Percentiles rank a stretch among this genome's conserved stretches.
Evolutionary conservation across 1,140 invertebrate genomes (phyloP).

Genomic region (Amphibalanus amphitrite): DNA sequence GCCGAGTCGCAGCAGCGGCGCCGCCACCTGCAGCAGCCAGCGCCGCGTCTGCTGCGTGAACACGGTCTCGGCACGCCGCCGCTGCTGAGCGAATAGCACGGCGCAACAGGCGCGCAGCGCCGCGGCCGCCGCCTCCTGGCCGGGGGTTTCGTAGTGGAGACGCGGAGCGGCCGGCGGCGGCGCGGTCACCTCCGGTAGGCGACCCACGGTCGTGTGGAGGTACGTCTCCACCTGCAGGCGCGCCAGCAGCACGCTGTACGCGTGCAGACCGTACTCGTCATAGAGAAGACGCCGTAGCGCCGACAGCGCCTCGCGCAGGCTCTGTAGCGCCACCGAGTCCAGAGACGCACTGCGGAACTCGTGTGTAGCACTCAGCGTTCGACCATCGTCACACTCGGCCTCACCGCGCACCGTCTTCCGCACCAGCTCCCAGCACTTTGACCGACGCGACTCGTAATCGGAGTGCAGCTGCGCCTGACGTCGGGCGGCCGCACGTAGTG

Average conservation of each 20-base stretch:
- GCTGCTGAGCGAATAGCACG: neutral
- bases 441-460: neutral
- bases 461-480: neutral
- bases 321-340: neutral
- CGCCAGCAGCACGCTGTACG: neutral
- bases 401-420: neutral
- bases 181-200: neutral
- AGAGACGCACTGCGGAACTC: neutral
- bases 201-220: neutral
- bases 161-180: neutral
- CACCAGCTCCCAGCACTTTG: neutral
- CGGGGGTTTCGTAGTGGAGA: neutral
- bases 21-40: neutral
- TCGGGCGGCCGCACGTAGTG: neutral
- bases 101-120: neutral
- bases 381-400: neutral
- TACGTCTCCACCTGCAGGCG: constrained; percentile 1
- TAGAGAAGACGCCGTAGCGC: neutral
- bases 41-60: neutral
- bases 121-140: neutral
- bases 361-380: neutral
- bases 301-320: neutral
- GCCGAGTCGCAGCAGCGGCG: neutral
- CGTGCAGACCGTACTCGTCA: neutral
- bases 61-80: neutral